Percentiles rank a stretch among this genome's conserved stretches.
These are phyloP conservation scores for Coptodon rendalli DNA, from an alignment of 2,113 vertebrate species.

Conservation along the genomic window DNA sequence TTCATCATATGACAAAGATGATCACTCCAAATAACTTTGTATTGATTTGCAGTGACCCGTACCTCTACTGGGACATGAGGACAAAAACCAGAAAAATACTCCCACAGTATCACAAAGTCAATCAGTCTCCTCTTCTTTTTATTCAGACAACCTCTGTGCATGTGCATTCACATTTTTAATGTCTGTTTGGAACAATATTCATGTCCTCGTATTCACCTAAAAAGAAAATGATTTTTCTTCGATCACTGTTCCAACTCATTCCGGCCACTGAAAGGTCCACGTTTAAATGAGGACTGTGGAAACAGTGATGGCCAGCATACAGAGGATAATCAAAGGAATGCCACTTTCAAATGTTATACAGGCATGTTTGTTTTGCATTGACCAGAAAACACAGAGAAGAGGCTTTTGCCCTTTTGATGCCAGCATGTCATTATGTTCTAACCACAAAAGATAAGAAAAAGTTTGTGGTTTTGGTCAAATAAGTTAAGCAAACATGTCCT, in stretches of 20 bases:
- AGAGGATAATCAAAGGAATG: not conserved
- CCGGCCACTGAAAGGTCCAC: not conserved
- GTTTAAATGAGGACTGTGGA: not conserved
- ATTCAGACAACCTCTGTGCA: not conserved
- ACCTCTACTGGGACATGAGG: not conserved
- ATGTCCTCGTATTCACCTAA: not conserved
- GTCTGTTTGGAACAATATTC: not conserved
- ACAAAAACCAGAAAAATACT: not conserved
- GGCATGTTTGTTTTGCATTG: not conserved
- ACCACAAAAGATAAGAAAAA: not conserved
- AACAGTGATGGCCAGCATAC: not conserved
- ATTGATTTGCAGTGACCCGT: not conserved
- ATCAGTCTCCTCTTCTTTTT: not conserved
- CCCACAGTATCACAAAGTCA: not conserved
- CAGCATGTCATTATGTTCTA: not conserved
- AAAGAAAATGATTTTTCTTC: not conserved
- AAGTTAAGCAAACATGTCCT: not conserved
- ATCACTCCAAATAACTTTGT: not conserved
- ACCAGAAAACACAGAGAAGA: not conserved
- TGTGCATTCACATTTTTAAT: not conserved
- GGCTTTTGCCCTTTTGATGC: not conserved
- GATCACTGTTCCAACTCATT: not conserved
- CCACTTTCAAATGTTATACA: not conserved
- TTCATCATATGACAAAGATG: not conserved
- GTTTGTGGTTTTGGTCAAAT: not conserved